Conservation (phyloP, 2,797 vertebrate species). For the Melanotaenia pygmaea region DNA sequence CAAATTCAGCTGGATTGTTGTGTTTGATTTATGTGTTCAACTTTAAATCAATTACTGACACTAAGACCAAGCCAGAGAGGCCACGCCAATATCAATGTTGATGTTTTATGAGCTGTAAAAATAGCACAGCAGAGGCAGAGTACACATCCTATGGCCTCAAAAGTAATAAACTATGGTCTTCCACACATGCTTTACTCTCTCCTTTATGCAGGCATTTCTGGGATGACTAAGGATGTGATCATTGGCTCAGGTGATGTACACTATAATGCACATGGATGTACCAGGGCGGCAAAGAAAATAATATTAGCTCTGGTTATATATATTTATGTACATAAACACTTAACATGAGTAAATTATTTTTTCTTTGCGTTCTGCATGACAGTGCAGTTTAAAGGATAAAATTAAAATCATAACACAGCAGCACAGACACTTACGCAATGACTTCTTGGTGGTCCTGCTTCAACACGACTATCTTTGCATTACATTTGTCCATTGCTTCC, state of each 20-base stretch:
- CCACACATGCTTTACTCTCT: conserved; percentile 33
- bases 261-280: conserved; percentile 62
- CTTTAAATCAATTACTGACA: conserved; percentile 56
- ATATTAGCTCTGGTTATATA: conserved; percentile 62
- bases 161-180: conserved; percentile 66
- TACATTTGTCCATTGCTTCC: conserved; percentile 59
- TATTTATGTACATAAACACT: conserved; percentile 49
- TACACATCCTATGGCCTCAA: conserved; percentile 59
- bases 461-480: conserved; percentile 78
- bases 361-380: conserved; percentile 58
- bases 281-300: conserved; percentile 73
- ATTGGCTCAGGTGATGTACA: conserved; percentile 73
- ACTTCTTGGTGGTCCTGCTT: conserved; percentile 87
- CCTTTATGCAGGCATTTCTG: conserved; percentile 35
- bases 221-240: conserved; percentile 71
- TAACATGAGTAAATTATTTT: conserved; percentile 60
- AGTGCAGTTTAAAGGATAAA: conserved; percentile 69
- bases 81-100: conserved; percentile 73
- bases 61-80: conserved; percentile 40
- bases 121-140: conserved; percentile 57
- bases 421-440: conserved; percentile 83
- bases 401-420: conserved; percentile 53
- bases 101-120: conserved; percentile 65
- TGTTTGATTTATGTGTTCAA: conserved; percentile 38
- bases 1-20: conserved; percentile 8